phyloP scores from a whole-genome alignment of 2,113 vertebrate species.

The Hippolais icterina region DNA sequence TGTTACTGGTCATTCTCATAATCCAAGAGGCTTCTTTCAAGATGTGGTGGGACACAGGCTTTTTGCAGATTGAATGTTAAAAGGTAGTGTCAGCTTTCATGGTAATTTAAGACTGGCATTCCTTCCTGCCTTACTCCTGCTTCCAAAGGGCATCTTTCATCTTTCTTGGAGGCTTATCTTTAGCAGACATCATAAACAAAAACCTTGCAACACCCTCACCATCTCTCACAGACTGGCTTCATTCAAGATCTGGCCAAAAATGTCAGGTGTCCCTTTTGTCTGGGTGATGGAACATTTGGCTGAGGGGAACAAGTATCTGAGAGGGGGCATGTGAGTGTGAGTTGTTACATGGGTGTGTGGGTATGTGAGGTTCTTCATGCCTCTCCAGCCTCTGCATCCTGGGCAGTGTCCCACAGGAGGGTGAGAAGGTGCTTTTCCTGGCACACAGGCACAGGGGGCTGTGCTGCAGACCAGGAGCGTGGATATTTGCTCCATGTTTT shows the following conservation, averaged over 20 bases:
- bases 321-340: not conserved
- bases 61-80: conserved; percentile 3
- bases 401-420: not conserved
- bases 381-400: not conserved
- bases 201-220: not conserved
- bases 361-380: not conserved
- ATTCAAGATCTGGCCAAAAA: not conserved
- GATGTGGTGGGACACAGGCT: not conserved
- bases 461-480: fast-evolving
- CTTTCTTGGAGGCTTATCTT: not conserved
- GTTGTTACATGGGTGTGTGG: not conserved
- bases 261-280: not conserved
- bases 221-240: not conserved
- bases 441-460: fast-evolving
- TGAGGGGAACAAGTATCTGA: not conserved
- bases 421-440: not conserved
- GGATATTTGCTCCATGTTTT: not conserved
- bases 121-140: not conserved
- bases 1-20: not conserved
- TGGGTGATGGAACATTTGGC: fast-evolving
- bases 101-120: not conserved
- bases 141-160: conserved; percentile 25
- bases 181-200: conserved; percentile 1
- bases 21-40: not conserved
- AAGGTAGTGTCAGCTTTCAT: conserved; percentile 30